Percentiles rank a stretch among this genome's conserved stretches.
Evolutionary conservation across 2,888 invertebrate species (phyloP).

Genomic region (Tiliacea aurago): DNA sequence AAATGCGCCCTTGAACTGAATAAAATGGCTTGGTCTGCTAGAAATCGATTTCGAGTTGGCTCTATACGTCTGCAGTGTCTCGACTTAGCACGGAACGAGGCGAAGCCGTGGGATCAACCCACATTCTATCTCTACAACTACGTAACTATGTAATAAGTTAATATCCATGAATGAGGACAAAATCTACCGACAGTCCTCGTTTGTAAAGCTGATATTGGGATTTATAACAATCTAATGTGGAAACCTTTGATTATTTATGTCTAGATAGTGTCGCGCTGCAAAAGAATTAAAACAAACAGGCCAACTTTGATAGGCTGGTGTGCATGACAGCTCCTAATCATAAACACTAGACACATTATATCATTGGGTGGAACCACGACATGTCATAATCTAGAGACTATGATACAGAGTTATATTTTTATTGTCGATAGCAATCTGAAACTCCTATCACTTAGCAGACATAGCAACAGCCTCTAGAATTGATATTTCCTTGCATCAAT

Average conservation of each 20-base stretch:
- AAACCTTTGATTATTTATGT: too few species aligned
- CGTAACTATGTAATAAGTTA: conserved; percentile 16
- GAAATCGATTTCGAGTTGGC: conserved; percentile 69
- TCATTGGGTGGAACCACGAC: not conserved
- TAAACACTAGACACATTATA: too few species aligned
- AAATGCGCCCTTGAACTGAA: conserved; percentile 69
- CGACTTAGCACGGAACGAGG: conserved; percentile 38
- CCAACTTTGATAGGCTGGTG: too few species aligned
- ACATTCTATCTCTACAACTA: conserved; percentile 43
- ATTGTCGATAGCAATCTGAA: conserved; percentile 43
- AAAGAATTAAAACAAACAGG: too few species aligned
- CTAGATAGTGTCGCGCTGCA: too few species aligned
- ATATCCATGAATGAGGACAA: conserved; percentile 37
- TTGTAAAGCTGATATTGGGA: conserved; percentile 13
- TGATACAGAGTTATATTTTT: conserved; percentile 38
- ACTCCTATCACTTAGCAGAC: conserved; percentile 24
- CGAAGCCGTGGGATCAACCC: conserved; percentile 60
- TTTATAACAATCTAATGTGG: conserved; percentile 8
- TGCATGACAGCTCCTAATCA: too few species aligned
- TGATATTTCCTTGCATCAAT: conserved; percentile 71
- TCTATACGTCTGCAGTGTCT: conserved; percentile 49
- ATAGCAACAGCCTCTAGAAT: conserved; percentile 66
- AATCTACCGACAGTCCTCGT: conserved; percentile 42
- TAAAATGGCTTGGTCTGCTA: conserved; percentile 61
- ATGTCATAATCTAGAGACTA: conserved; percentile 9